A percentile compares a stretch with the other conserved stretches of the same genome.
Conservation (phyloP, 2,113 vertebrate genomes). For the Dolichallabes microphthalmus region DNA sequence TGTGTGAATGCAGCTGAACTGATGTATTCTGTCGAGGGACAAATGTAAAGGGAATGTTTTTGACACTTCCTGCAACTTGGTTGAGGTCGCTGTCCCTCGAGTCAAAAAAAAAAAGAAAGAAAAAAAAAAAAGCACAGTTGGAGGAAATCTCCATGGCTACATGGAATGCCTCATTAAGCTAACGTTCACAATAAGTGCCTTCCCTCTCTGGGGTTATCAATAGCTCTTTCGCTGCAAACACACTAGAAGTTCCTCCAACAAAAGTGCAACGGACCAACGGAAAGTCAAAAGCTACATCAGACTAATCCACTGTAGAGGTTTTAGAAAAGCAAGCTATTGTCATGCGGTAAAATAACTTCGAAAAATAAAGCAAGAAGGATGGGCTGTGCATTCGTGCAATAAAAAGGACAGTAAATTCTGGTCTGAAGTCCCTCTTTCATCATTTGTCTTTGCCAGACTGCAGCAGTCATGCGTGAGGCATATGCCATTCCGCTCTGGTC, state of each 20-base stretch:
- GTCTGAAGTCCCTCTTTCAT: constrained; percentile 24
- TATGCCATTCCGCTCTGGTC: constrained; percentile 17
- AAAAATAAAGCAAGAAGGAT: constrained; percentile 50
- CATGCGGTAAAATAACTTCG: constrained; percentile 56
- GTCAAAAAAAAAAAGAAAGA: background rate
- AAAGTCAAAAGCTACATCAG: constrained; percentile 50
- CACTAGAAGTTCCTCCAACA: constrained; percentile 17
- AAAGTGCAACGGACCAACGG: constrained; percentile 13
- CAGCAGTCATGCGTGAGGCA: constrained; percentile 25
- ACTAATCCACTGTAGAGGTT: constrained; percentile 61
- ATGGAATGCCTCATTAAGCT: constrained; percentile 48
- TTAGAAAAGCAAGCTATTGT: constrained; percentile 50
- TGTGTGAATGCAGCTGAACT: background rate
- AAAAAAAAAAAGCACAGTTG: background rate
- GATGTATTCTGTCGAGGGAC: background rate
- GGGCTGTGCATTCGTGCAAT: constrained; percentile 44
- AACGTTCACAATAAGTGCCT: constrained; percentile 38
- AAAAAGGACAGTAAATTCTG: constrained; percentile 52
- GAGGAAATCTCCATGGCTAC: constrained; percentile 48
- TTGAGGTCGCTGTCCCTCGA: background rate
- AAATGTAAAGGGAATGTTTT: background rate
- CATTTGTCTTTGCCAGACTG: constrained; percentile 9
- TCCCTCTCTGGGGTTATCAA: constrained; percentile 16
- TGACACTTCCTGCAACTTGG: background rate
- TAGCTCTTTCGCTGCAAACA: constrained; percentile 19